Percentiles rank a stretch among this genome's conserved stretches.
Conservation (phyloP, 2,888 invertebrate genomes). For the Iselma pallidipennis region DNA sequence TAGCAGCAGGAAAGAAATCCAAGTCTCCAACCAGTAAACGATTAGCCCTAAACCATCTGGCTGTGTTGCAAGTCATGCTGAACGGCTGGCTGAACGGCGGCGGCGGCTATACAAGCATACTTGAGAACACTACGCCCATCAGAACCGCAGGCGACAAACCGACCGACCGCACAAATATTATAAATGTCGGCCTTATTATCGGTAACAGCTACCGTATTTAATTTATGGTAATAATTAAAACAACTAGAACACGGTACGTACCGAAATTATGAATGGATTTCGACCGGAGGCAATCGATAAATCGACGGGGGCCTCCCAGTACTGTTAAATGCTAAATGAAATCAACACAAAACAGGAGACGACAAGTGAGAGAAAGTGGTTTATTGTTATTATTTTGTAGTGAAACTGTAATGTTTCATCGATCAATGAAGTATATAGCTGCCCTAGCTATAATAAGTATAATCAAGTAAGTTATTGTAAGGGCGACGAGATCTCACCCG, state of each 20-base stretch:
- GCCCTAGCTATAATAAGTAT: conserved; percentile 18
- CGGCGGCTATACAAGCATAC: conserved; percentile 43
- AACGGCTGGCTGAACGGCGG: conserved; percentile 9
- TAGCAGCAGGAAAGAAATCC: conserved; percentile 16
- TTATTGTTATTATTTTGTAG: neutral
- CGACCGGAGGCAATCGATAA: conserved; percentile 3
- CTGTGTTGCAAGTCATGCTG: conserved; percentile 3
- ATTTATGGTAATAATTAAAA: conserved; percentile 37
- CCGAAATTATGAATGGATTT: conserved; percentile 16
- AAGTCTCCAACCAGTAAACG: neutral
- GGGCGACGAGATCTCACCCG: conserved; percentile 32
- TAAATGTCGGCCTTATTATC: conserved; percentile 36
- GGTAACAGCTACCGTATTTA: conserved; percentile 39
- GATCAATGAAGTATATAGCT: neutral
- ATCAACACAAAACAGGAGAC: neutral
- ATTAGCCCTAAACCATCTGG: conserved; percentile 3
- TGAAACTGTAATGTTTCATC: neutral
- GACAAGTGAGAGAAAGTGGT: neutral
- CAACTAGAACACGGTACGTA: conserved; percentile 24
- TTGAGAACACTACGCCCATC: conserved; percentile 28
- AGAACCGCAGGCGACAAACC: conserved; percentile 40
- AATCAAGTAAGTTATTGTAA: conserved; percentile 40
- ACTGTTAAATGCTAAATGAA: neutral
- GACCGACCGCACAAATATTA: conserved; percentile 31
- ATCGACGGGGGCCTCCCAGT: neutral